Base-by-base conservation (phyloP, 2,113 vertebrate genomes). In the Leptobrachium ailaonicum region DNA sequence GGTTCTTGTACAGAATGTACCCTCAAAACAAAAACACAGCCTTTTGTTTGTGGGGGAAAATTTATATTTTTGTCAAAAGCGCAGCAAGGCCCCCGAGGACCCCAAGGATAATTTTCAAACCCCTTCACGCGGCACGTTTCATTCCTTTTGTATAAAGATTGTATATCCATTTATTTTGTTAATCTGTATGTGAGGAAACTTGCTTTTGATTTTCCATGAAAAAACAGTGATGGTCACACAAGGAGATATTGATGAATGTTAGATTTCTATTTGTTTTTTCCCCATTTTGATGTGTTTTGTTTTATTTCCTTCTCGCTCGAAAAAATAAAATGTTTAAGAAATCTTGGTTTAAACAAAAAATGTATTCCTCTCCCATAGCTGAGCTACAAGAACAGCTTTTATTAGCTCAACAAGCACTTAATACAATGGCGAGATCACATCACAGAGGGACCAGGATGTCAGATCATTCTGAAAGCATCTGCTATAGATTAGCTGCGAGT, bases 71-170 rank as follows among this genome's bases (percentile, higher is more conserved):
- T 73, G 10, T 80, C 62, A 45, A 66, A 41, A 44, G 6, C 10
- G 8, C 72, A n/a, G 63, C n/a, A 9, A 69, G 79, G 79, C 79
- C 79, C 79, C 79, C 66, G n/a, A 74, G 79, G 79, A 75, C 73
- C 79, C 79, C 79, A 44, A 12, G 79, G 79, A 81, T 74, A 71
- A 58, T 73, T 75, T 69, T 75, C 53, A 69, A 11, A 60, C 68
- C 60, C 20, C 68, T 81, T 75, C 63, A 75, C 79, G 54, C 75
- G 79, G 79, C 79, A 81, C 66, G 50, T 81, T 75, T 47, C 71
- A 62, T 64, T 64, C 62, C 62, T 64, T 3, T 41, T 50, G 72
- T 41, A 81, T 75, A 81, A 81, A 73, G 71, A 70, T 73, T 73
- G 5, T 66, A 73, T 73, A 73, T 74, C 71, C 20, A 32, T 71